Conservation (phyloP, 2,888 invertebrate species). For the Apamea crenata region DNA sequence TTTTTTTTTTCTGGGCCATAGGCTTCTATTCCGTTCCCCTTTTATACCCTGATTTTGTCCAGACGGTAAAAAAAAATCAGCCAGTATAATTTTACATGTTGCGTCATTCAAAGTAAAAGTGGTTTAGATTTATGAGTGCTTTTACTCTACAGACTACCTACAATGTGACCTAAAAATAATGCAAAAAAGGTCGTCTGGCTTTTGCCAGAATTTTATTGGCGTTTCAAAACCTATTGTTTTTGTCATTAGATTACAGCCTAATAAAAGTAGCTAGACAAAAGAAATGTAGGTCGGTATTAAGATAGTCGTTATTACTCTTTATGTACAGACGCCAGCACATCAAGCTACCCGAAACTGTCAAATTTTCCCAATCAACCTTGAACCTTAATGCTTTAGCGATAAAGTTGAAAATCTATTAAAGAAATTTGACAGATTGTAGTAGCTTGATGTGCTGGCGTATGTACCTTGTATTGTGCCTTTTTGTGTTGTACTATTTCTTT, state of each 20-base stretch:
- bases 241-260: background rate
- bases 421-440: no score
- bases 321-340: no score
- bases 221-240: background rate
- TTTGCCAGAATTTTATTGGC: background rate
- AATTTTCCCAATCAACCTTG: no score
- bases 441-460: no score
- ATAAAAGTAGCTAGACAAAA: background rate
- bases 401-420: no score
- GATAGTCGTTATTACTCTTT: background rate
- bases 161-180: slow-evolving; percentile 17
- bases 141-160: background rate
- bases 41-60: no score
- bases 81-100: background rate
- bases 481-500: background rate
- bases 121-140: background rate
- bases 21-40: no score
- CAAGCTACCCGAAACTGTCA: no score
- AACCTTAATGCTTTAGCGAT: background rate
- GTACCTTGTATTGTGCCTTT: background rate
- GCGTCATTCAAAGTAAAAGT: background rate
- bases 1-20: no score
- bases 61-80: no score
- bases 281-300: no score
- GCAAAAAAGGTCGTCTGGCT: background rate